Base-by-base conservation (phyloP, 2,113 vertebrate genomes). In the Mormyrus lacerda region DNA sequence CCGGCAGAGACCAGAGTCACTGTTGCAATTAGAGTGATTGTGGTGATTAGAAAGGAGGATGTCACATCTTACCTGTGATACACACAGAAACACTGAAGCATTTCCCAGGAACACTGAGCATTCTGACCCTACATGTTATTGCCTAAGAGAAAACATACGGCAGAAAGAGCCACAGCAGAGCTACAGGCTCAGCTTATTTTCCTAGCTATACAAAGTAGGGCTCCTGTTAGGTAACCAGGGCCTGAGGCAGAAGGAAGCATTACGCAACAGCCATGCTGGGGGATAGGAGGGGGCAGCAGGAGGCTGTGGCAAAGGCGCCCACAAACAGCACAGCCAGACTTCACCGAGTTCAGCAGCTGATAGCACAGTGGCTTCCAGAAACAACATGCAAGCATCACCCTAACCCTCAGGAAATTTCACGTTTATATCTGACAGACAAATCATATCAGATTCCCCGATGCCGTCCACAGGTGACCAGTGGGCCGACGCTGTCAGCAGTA, bases 151-250 rank as follows among this genome's bases (percentile, higher is more conserved):
- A 10, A 51, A 24, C 17, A 50, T 15, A 11, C n/a, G 6, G 24
- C 47, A 85, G 35, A 87, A 55, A 4, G 21, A 87, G 39, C 9
- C 31, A 87, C 48, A 55, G 47, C n/a, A 87, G 85, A 87, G n/a
- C 50, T 35, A 27, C 15, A 55, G 48, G 50, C 48, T 53, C 24
- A 55, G 50, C 31, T 24, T 17, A 87, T 87, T 87, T 87, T 21
- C 51, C 55, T 61, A 61, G 53, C 87, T 87, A 87, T 24, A 65
- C 87, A 87, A 87, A 87, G 15, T 19, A 87, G 27, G 27, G 39
- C 87, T 87, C 19, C 55, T 42, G 48, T 87, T 87, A 65, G 55
- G 87, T 58, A 61, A 87, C 21, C 55, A 87, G 55, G 50, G 85
- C 85, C 27, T 87, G 47, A 55, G 47, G 27, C 47, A 87, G 85